A percentile compares a stretch with the other conserved stretches of the same genome.
Conservation (phyloP, 2,797 vertebrate genomes). For the Coracias cyanogaster region DNA sequence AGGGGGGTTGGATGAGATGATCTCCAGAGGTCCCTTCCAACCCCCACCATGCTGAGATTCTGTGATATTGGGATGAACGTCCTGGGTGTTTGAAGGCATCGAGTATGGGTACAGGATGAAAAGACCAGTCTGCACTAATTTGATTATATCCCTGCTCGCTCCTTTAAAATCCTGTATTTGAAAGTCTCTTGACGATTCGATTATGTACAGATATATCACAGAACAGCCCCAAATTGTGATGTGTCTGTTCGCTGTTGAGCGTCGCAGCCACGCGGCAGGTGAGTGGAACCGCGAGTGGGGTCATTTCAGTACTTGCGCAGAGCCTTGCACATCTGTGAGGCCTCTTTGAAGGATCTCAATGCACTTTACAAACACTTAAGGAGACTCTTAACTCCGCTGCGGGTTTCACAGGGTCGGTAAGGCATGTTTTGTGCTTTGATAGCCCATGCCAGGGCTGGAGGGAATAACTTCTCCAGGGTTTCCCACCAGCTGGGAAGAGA, state of each 20-base stretch:
- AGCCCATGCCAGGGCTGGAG: not conserved
- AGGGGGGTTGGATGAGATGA: not conserved
- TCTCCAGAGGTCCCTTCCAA: not conserved
- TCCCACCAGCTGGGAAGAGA: conserved; percentile 27
- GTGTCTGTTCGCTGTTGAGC: rapidly evolving
- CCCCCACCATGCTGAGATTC: not conserved
- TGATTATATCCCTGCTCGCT: not conserved
- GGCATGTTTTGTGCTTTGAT: not conserved
- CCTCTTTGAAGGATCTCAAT: not conserved
- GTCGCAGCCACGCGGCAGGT: not conserved
- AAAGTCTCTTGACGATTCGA: not conserved
- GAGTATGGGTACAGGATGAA: not conserved
- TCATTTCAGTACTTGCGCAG: not conserved
- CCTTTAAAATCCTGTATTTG: not conserved
- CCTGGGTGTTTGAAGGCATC: not conserved
- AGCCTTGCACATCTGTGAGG: not conserved
- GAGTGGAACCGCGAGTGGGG: not conserved
- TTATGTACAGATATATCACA: not conserved
- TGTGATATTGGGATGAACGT: not conserved
- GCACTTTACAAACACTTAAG: not conserved
- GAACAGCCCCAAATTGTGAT: not conserved
- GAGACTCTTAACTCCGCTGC: not conserved
- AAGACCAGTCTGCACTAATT: not conserved
- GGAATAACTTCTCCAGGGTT: not conserved
- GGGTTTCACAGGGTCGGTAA: not conserved